phyloP scores from a whole-genome alignment of 2,797 vertebrate species.

The Buphagus erythrorhynchus region DNA sequence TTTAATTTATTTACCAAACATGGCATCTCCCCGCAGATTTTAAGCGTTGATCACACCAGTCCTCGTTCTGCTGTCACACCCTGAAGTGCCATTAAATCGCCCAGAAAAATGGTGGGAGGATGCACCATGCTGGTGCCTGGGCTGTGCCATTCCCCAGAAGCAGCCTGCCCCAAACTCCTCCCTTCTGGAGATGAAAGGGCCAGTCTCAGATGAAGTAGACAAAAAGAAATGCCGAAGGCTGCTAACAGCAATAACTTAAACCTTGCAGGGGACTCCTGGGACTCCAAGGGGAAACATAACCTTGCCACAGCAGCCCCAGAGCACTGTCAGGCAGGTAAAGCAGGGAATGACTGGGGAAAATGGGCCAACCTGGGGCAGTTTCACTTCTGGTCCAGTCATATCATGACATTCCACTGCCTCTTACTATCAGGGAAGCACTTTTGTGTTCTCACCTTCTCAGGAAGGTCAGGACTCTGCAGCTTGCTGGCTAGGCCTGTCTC shows the following conservation, averaged over 20 bases:
- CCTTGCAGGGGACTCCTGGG: not conserved
- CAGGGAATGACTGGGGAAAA: not conserved
- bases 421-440: not conserved
- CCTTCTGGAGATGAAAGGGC: not conserved
- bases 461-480: not conserved
- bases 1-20: not conserved
- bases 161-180: not conserved
- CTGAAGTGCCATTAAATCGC: not conserved
- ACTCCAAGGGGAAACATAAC: not conserved
- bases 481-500: not conserved
- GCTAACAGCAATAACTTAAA: not conserved
- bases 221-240: not conserved
- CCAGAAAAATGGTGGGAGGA: not conserved
- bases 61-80: not conserved
- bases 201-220: not conserved
- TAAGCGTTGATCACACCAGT: not conserved
- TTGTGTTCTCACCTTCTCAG: not conserved
- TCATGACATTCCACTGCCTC: not conserved
- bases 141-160: not conserved
- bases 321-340: not conserved
- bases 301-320: fast-evolving
- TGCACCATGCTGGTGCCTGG: not conserved
- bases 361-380: not conserved
- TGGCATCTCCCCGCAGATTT: not conserved
- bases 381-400: not conserved